A percentile compares a stretch with the other conserved stretches of the same genome.
Conservation (phyloP, 2,113 vertebrate species). For the Cololabis saira region DNA sequence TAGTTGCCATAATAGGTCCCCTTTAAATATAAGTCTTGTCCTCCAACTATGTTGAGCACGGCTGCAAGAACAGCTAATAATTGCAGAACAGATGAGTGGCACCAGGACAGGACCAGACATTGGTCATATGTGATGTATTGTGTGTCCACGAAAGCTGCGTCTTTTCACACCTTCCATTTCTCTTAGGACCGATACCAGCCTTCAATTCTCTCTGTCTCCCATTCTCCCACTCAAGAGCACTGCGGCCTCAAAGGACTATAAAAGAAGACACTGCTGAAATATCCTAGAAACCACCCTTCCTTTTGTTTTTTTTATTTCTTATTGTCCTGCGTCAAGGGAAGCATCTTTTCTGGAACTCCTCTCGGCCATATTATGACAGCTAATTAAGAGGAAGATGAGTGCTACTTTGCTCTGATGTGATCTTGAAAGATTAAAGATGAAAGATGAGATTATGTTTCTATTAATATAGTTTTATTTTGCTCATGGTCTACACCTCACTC, state of each 20-base stretch:
- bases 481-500: constrained; percentile 39
- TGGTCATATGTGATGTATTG: constrained; percentile 61
- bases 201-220: no score
- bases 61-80: constrained; percentile 20
- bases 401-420: constrained; percentile 68
- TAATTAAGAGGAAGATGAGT: constrained; percentile 80
- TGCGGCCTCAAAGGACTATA: constrained; percentile 57
- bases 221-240: constrained; percentile 33
- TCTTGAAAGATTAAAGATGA: constrained; percentile 65
- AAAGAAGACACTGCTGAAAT: constrained; percentile 57
- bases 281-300: constrained; percentile 60
- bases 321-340: constrained; percentile 62
- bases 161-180: constrained; percentile 58
- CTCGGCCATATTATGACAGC: constrained; percentile 78
- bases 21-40: neutral
- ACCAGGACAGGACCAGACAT: constrained; percentile 42
- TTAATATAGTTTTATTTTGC: constrained; percentile 58
- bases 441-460: constrained; percentile 69
- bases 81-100: constrained; percentile 24
- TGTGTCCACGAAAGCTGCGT: constrained; percentile 48
- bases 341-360: constrained; percentile 71
- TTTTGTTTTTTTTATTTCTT: constrained; percentile 19
- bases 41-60: neutral
- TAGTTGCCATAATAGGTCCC: no score
- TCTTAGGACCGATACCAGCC: constrained; percentile 43